Evolutionary conservation across 2,888 invertebrate genomes (phyloP), one percentile per base, ranked within the genome.

Genomic region (Drosophila eohydei): DNA sequence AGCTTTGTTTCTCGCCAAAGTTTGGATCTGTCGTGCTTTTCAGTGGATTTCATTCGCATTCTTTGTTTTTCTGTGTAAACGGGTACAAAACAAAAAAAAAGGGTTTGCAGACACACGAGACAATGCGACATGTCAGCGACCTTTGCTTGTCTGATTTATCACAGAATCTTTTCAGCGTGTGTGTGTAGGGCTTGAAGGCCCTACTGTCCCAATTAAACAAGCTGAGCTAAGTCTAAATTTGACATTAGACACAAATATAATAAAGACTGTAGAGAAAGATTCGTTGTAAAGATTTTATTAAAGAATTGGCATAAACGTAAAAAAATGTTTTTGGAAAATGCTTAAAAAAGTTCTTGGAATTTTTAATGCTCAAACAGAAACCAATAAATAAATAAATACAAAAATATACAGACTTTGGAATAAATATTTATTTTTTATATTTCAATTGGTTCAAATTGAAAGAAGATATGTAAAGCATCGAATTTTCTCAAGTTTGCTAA

Each of bases 61-160:
- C 56, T 55, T 43, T 55, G 41, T 52, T 9, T 59, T 40, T 72
- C 34, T 70, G 52, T 64, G 57, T 41, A 68, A 71, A 61, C 67
- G 70, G 54, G 59, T 56, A 75, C 36, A 52, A 26, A 54, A 54
- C 26, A 36, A 36, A 28, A 54, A 52, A 70, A 71, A 58, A 67
- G 63, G 60, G 80, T 66, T 61, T 74, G 68, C 48, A 44, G 52
- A 67, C 58, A 75, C 9, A 68, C 48, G 36, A 63, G 46, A 55
- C 26, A 80, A 75, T 70, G 74, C 59, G 70, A 82, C 74, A 86
- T 76, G 84, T 84, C 84, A 84, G 89, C 82, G 88, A 84, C 89
- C 84, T 84, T 78, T 81, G 64, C 71, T 67, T 66, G 60, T 67
- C 48, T 56, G 67, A 73, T 62, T 65, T 77, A 73, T 69, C 68